Evolutionary conservation across 2,113 vertebrate genomes (phyloP).

Genomic region (Amia ocellicauda): DNA sequence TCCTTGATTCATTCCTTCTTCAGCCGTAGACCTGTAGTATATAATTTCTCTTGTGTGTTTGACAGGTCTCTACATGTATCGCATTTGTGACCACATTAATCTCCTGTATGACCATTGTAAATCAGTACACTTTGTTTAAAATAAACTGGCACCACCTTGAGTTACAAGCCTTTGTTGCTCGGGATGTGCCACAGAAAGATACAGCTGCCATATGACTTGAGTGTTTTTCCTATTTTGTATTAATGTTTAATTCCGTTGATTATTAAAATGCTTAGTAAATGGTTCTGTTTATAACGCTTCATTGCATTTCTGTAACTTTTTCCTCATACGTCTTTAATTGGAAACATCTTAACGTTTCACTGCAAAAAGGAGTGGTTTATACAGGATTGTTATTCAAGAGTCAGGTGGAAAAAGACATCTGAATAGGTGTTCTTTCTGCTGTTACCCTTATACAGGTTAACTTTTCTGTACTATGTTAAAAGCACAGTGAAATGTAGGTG

Average conservation of each 20-base stretch:
- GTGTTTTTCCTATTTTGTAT: neutral
- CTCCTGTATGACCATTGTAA: constrained; percentile 21
- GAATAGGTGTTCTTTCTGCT: too few relatives aligned
- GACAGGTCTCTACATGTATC: constrained; percentile 42
- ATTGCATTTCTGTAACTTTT: too few relatives aligned
- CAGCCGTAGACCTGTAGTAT: constrained; percentile 15
- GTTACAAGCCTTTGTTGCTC: neutral
- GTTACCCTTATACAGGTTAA: too few relatives aligned
- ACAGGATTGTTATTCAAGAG: too few relatives aligned
- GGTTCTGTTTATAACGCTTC: too few relatives aligned
- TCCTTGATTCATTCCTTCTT: constrained; percentile 45
- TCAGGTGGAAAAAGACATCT: too few relatives aligned
- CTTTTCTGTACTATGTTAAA: too few relatives aligned
- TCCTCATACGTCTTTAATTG: too few relatives aligned
- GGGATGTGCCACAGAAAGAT: too few relatives aligned
- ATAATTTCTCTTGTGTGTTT: constrained; percentile 25
- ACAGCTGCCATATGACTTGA: neutral
- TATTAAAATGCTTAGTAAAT: neutral
- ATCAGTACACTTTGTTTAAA: constrained; percentile 22
- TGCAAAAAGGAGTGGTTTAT: too few relatives aligned
- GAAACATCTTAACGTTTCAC: too few relatives aligned
- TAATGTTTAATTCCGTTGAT: neutral
- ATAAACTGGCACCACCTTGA: neutral
- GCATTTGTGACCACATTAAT: constrained; percentile 42
- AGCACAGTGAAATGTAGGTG: too few relatives aligned